phyloP scores from a whole-genome alignment of 1,140 invertebrate genomes.

The Apis mellifera region Amel_HAv3.1 CM009945.2:4911501-4912000 shows the following conservation, averaged over 20 bases:
- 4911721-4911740: slow-evolving; percentile 2
- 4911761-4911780: background rate
- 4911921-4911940: slow-evolving; percentile 10
- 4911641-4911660: slow-evolving; percentile 20
- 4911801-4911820: slow-evolving; percentile 30
- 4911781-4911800: background rate
- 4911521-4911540: no score
- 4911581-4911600: background rate
- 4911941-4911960: slow-evolving; percentile 69
- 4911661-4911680: background rate
- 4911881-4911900: slow-evolving; percentile 48
- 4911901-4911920: slow-evolving; percentile 39
- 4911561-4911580: no score
- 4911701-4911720: background rate
- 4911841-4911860: slow-evolving; percentile 48
- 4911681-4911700: slow-evolving; percentile 14
- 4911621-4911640: background rate
- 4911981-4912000: slow-evolving; percentile 47
- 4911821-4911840: no score
- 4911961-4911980: slow-evolving; percentile 64
- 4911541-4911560: no score
- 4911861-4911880: slow-evolving; percentile 22
- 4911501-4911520: no score
- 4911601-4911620: no score
- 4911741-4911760: background rate